Evolutionary conservation across 2,113 vertebrate genomes (phyloP), one percentile per base, ranked within the genome.

Genomic region (Bos indicus): DNA sequence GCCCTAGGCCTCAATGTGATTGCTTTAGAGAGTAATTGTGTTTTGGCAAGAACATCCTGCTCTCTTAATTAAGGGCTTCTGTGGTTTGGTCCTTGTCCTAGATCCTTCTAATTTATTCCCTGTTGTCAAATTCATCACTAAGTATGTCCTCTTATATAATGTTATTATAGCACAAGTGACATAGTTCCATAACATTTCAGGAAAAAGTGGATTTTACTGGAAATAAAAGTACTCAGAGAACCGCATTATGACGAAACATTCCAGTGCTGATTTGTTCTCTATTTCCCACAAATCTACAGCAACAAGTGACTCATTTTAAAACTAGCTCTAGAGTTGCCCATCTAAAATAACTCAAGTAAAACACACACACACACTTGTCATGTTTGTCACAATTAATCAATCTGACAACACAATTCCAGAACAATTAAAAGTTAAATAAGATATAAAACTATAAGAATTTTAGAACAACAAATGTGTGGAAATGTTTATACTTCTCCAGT

Each of bases 121-220:
- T 81, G n/a, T 43, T 94, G 59, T 87, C 52, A 82, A 51, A 40
- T 88, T 90, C 51, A 59, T 48, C 46, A 56, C n/a, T 30, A 46
- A 81, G 60, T 17, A 59, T 95, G n/a, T 36, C 33, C 67, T 85
- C n/a, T 91, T 64, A 87, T 11, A 77, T 85, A 60, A 89, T 56
- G 46, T 78, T 67, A 91, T 54, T 1, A 95, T 33, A 94, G 80
- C 0, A 0, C 86, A 88, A 91, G 52, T 43, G 46, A 93, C 36
- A 60, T 48, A 67, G 16, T 64, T 92, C 10, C 95, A n/a, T 85
- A 91, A 84, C 83, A 71, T 87, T 93, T 98, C 94, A 95, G 86
- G 46, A 23, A 52, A 54, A 94, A 46, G 87, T 40, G 74, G 13
- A 15, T 25, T 48, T 46, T 87, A 46, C 54, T 46, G 21, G 64